phyloP scores from a whole-genome alignment of 2,888 invertebrate genomes.

The Cephus pygmeus region DNA sequence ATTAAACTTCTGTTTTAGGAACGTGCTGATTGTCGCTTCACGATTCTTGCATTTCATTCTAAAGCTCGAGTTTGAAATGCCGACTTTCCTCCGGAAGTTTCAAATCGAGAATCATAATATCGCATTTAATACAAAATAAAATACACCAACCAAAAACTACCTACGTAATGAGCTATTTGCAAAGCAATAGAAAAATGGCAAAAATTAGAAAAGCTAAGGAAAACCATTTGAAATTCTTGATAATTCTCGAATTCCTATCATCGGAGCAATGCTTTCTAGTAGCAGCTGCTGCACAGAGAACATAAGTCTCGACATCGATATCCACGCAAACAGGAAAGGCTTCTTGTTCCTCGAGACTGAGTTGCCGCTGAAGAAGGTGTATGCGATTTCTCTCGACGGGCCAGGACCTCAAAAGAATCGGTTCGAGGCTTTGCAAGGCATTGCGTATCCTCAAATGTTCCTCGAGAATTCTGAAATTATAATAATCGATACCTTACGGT shows the following conservation, averaged over 20 bases:
- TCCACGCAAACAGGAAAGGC: constrained; percentile 46
- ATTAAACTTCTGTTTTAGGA: too few species aligned
- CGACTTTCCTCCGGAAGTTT: too few species aligned
- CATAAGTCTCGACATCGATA: constrained; percentile 54
- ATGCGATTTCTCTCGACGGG: constrained; percentile 46
- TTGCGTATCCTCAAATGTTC: constrained; percentile 48
- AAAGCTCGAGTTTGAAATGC: too few species aligned
- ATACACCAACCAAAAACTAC: too few species aligned
- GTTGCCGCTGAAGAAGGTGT: constrained; percentile 38
- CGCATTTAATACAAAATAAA: too few species aligned
- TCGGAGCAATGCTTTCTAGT: constrained; percentile 49
- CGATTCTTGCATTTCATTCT: too few species aligned
- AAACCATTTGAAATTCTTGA: constrained; percentile 35
- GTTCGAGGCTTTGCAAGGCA: constrained; percentile 46
- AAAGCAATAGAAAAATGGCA: neutral
- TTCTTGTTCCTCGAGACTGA: constrained; percentile 45
- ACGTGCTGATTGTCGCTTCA: too few species aligned
- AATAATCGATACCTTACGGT: neutral
- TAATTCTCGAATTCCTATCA: constrained; percentile 36
- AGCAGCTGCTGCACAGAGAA: constrained; percentile 52
- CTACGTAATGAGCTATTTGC: too few species aligned
- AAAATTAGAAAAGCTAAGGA: constrained; percentile 20
- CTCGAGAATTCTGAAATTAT: constrained; percentile 37
- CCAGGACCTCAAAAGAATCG: constrained; percentile 46
- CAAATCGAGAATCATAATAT: too few species aligned